Base-by-base conservation (phyloP, 2,888 invertebrate species). In the Ferrisia virgata region DNA sequence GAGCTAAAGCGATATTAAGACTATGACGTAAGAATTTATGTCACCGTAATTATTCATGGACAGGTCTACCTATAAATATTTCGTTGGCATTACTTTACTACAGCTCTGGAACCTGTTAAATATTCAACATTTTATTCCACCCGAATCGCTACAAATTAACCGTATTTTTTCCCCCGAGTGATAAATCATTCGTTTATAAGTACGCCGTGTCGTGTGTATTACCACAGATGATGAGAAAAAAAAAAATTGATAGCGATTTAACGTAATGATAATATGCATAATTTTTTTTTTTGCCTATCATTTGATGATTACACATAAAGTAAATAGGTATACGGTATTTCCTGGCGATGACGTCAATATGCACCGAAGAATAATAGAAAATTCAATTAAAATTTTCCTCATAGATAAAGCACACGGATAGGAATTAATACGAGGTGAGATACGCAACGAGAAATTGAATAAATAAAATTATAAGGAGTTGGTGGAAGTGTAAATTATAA, bases 21-120 rank as follows among this genome's bases (percentile, higher is more conserved):
- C 15, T 33, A 76, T 36, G 72, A 76, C 36, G 72, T 36, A 76
- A 76, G 33, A 33, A 76, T 76, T 76, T 76, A 76, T 76, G 36
- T 76, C 72, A 36, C 72, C 36, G 72, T 36, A 76, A 76, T 76
- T 76, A 76, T 76, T 76, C 72, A 76, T 76, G 72, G 72, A 76
- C 72, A 76, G 36, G 72, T 36, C 36, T 18, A 76, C 72, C 72
- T 76, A 76, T 76, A 36, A 76, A 36, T 76, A 76, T 36, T 76
- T 76, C 64, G 64, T 11, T 64, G 15, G 64, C 25, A 64, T 28
- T 28, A 13, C 11, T 39, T 39, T 39, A 36, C 43, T 43, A 2
- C 43, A 43, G 5, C 28, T 64, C 64, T 28, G 13, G 15, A 64
- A 15, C 18, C 28, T 11, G 28, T 64, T 64, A 64, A 64, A 64